Evolutionary conservation across 2,113 vertebrate species (phyloP), one percentile per base, ranked within the genome.

Genomic region (Mustela lutreola): DNA sequence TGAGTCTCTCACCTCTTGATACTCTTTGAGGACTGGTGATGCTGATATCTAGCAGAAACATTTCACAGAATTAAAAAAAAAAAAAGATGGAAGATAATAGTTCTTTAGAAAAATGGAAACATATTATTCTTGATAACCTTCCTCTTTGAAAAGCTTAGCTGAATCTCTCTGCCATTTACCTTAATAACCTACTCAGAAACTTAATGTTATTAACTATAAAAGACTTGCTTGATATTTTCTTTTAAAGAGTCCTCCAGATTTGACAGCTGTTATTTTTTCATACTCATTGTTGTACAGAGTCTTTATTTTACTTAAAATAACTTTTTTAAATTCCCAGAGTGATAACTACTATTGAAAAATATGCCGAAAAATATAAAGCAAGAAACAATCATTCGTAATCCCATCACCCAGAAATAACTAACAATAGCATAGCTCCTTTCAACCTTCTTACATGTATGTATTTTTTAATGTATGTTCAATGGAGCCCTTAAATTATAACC

Each of bases 21-120:
- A 53, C 81, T 75, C 89, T 97, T 4, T 92, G 62, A 95, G 86
- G 58, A 90, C 71, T 42, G 73, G 28, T 53, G 78, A 85, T 76
- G 42, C 45, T 93, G 78, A 84, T 83, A 45, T 58, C 92, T 96
- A 76, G 31, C 58, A 96, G 62, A 87, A 93, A 80, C 39, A 75
- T 28, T 97, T 98, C 53, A 84, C 42, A 94, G 91, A 56, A 76
- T 76, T 42, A 42, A 42, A 16, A 39, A 24, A 45, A 48, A 88
- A 79, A 83, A 97, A 86, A 94, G 90, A 81, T 97, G 76, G 84
- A 70, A 98, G 95, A 96, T 95, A 97, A 87, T 89, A 50, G 79
- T 98, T 97, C 71, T 89, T 84, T 75, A 96, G 95, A 93, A 96
- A 86, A 97, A 86, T 97, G 96, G 79, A 97, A 97, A 97, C 79